Conservation (phyloP, 2,888 invertebrate species). For the Ecdyonurus torrentis region DNA sequence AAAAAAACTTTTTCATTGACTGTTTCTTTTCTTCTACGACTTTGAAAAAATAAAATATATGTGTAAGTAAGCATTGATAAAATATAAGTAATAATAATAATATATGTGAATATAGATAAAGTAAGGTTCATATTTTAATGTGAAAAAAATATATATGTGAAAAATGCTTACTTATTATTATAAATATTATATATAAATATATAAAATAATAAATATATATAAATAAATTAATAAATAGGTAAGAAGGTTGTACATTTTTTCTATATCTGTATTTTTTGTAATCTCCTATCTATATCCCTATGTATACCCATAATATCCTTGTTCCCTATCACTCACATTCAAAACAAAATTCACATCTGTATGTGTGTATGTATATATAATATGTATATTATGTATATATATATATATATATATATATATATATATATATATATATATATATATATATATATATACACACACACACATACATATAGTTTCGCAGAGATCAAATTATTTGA, state of each 20-base stretch:
- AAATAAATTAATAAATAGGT: not conserved
- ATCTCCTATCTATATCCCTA: too few species aligned
- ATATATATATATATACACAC: too few species aligned
- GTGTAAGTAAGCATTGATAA: not conserved
- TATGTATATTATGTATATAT: too few species aligned
- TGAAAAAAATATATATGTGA: too few species aligned
- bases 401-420: too few species aligned
- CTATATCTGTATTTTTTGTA: not conserved
- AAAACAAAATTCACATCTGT: not conserved
- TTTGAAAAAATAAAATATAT: not conserved
- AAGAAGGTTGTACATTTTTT: not conserved
- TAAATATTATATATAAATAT: not conserved
- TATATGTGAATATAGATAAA: too few species aligned
- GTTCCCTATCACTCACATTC: not conserved
- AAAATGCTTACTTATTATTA: not conserved
- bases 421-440: too few species aligned
- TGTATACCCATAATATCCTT: not conserved
- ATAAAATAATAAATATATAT: not conserved
- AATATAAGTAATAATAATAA: too few species aligned
- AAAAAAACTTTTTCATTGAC: not conserved
- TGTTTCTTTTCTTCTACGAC: not conserved
- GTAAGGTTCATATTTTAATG: too few species aligned
- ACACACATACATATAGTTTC: too few species aligned
- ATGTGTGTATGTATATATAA: too few species aligned
- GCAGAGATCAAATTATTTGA: not conserved